Evolutionary conservation across 2,113 vertebrate species (phyloP).

Genomic region (Thunnus maccoyii): DNA sequence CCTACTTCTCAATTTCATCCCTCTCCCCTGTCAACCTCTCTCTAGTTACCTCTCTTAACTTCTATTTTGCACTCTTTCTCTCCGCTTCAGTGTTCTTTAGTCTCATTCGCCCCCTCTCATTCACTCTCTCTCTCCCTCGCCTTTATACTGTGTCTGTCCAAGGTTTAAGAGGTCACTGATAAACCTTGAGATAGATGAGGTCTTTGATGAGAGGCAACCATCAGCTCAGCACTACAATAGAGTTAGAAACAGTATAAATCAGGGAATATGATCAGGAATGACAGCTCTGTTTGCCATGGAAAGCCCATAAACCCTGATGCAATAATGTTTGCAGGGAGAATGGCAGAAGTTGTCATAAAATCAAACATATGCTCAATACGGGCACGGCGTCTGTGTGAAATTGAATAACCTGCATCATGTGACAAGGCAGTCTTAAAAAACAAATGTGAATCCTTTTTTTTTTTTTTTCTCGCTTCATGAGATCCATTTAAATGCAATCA

Average conservation of each 20-base stretch:
- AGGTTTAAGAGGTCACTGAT: slow-evolving; percentile 68
- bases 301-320: slow-evolving; percentile 67
- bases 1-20: slow-evolving; percentile 54
- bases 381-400: slow-evolving; percentile 40
- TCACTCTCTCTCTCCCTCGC: slow-evolving; percentile 4
- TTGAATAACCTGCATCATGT: slow-evolving; percentile 62
- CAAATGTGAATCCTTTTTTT: slow-evolving; percentile 39
- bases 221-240: slow-evolving; percentile 52
- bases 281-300: slow-evolving; percentile 58
- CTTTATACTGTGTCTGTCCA: slow-evolving; percentile 21
- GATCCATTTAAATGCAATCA: slow-evolving; percentile 77
- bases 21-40: background rate
- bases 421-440: slow-evolving; percentile 43
- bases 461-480: slow-evolving; percentile 32
- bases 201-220: slow-evolving; percentile 52
- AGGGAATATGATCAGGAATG: slow-evolving; percentile 58
- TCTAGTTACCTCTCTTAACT: slow-evolving; percentile 54
- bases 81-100: slow-evolving; percentile 24
- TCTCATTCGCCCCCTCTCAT: slow-evolving; percentile 16
- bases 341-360: slow-evolving; percentile 67
- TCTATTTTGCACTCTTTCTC: slow-evolving; percentile 45
- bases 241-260: slow-evolving; percentile 66
- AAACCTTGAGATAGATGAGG: slow-evolving; percentile 78
- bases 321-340: slow-evolving; percentile 63
- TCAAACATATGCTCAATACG: slow-evolving; percentile 66